Base-by-base conservation (phyloP, 2,888 invertebrate genomes). In the Zygaena filipendulae region DNA sequence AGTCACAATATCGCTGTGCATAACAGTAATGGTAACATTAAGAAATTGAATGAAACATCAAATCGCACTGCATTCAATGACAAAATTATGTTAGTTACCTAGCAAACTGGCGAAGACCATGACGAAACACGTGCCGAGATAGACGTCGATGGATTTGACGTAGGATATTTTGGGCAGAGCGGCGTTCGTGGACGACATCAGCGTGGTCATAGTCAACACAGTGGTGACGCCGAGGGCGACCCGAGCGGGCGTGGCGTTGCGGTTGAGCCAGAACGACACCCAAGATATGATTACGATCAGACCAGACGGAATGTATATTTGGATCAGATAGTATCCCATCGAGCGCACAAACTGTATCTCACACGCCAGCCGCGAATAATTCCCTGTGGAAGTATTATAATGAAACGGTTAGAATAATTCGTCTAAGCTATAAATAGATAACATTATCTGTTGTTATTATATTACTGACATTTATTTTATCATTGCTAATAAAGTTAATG, bases 281-380 rank as follows among this genome's bases (percentile, higher is more conserved):
- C 95, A 95, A 59, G 94, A 95, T 84, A 95, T 95, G 80, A 95
- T 94, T 71, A 95, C 95, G 81, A 95, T 95, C 75, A 96, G 87
- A 72, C 94, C 92, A 79, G 95, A 95, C 63, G 96, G 96, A 83
- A 96, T 95, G 84, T 96, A 96, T 82, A 96, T 96, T 84, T 96
- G 96, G 82, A 97, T 97, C 63, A 96, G 86, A 84, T 97, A 97
- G 86, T 97, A 97, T 64, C 97, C 97, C 94, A 97, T 95, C 63
- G 95, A 95, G 51, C 97, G 89, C 53, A 95, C 95, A 82, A 97
- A 95, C 81, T 95, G 94, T 77, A 96, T 95, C 82, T 94, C 94
- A 82, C 95, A 95, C 54, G 93, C 92, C 85, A 97, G 82, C 63
- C 96, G 89, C 59, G 95, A 95, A 83, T 96, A 97, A 83, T 95